A percentile compares a stretch with the other conserved stretches of the same genome.
Evolutionary conservation across 2,113 vertebrate genomes (phyloP).

Genomic region (Hemiscyllium ocellatum): DNA sequence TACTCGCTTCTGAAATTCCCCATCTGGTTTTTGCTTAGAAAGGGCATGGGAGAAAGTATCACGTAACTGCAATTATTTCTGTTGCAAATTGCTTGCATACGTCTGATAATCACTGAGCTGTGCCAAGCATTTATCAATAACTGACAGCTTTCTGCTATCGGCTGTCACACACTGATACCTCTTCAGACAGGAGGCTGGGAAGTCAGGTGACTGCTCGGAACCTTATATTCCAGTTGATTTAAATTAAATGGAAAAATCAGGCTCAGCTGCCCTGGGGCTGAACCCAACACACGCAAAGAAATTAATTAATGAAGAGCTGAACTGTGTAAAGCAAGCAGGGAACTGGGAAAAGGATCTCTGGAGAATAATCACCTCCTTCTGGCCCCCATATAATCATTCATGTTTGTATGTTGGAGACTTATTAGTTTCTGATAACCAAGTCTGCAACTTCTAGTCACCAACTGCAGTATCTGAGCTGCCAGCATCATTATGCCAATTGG

Average conservation of each 20-base stretch:
- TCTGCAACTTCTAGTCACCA: neutral
- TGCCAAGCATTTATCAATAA: constrained; percentile 32
- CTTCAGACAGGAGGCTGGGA: constrained; percentile 24
- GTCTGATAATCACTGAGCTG: constrained; percentile 13
- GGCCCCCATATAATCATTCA: neutral
- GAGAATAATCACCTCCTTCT: neutral
- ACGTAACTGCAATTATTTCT: constrained; percentile 20
- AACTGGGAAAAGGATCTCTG: neutral
- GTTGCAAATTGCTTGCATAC: constrained; percentile 10
- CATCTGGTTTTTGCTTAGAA: neutral
- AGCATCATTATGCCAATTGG: neutral
- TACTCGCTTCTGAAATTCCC: neutral
- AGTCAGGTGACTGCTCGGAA: constrained; percentile 37
- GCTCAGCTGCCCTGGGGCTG: neutral
- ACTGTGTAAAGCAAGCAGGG: neutral
- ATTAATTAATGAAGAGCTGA: neutral
- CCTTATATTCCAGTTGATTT: constrained; percentile 10
- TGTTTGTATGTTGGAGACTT: neutral
- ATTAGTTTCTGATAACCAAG: neutral
- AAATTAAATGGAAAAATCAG: constrained; percentile 34
- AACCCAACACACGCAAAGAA: neutral
- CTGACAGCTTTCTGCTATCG: constrained; percentile 23
- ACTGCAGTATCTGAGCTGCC: neutral
- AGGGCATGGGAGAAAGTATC: neutral
- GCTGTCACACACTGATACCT: constrained; percentile 36